phyloP scores from a whole-genome alignment of 2,113 vertebrate genomes.

The Hippocampus comes region DNA sequence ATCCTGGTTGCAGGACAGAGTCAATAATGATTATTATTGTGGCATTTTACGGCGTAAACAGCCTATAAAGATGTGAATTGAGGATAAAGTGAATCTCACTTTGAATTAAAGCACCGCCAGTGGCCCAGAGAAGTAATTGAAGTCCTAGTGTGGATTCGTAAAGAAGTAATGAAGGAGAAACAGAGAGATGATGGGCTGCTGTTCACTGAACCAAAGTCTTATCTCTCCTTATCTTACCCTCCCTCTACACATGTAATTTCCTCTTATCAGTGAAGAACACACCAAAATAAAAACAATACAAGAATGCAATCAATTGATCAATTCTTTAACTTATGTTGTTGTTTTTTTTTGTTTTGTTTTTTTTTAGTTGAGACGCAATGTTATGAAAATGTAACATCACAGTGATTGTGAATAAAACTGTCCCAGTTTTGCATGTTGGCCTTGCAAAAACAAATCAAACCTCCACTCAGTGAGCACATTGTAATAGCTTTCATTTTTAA shows the following conservation, averaged over 20 bases:
- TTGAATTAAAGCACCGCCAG: background rate
- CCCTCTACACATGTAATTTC: background rate
- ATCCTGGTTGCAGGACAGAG: background rate
- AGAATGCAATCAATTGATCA: background rate
- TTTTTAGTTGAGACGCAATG: background rate
- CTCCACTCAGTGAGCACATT: background rate
- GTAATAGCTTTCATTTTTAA: no score
- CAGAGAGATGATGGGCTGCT: slow-evolving; percentile 1
- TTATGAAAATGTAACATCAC: background rate
- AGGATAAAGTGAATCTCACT: background rate
- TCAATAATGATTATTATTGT: background rate
- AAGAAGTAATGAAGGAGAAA: slow-evolving; percentile 17
- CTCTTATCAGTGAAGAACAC: background rate
- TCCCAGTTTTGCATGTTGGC: background rate
- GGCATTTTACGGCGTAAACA: background rate
- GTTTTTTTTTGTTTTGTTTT: no score
- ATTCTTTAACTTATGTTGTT: background rate
- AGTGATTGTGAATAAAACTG: background rate
- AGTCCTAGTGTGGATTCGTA: slow-evolving; percentile 7
- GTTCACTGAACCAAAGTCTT: slow-evolving; percentile 2
- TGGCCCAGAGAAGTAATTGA: slow-evolving; percentile 4
- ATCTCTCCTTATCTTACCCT: background rate
- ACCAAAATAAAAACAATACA: background rate
- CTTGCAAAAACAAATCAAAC: background rate
- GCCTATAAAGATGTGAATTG: slow-evolving; percentile 1